phyloP scores from a whole-genome alignment of 1,140 invertebrate species.

The Aphidius ervi region DNA sequence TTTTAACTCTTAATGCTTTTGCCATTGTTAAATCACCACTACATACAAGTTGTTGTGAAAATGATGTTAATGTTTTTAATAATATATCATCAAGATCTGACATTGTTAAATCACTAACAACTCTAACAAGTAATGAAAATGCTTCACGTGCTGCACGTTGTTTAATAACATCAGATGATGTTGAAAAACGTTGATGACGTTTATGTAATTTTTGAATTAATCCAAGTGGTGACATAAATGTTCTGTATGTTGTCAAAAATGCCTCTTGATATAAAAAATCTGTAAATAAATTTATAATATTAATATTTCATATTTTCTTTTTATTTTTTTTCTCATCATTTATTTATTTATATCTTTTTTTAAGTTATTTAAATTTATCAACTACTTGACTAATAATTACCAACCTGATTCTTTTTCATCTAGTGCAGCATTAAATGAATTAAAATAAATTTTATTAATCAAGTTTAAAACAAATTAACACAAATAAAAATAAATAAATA shows the following conservation, averaged over 20 bases:
- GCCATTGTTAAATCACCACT: slow-evolving; percentile 83
- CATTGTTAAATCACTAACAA: slow-evolving; percentile 90
- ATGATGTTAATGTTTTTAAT: slow-evolving; percentile 78
- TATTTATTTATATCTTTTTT: not conserved
- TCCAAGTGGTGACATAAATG: slow-evolving; percentile 85
- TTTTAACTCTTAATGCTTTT: slow-evolving; percentile 81
- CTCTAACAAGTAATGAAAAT: slow-evolving; percentile 84
- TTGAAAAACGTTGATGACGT: slow-evolving; percentile 80
- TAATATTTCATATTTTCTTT: slow-evolving; percentile 9
- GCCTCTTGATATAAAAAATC: slow-evolving; percentile 95
- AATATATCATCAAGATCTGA: slow-evolving; percentile 75
- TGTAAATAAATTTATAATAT: slow-evolving; percentile 46
- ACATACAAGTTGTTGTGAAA: slow-evolving; percentile 86
- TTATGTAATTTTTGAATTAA: slow-evolving; percentile 84
- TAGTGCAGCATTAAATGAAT: slow-evolving; percentile 37
- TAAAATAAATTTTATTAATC: slow-evolving; percentile 13
- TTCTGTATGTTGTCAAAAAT: slow-evolving; percentile 94
- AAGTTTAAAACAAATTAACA: slow-evolving; percentile 6
- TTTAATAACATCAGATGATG: slow-evolving; percentile 65
- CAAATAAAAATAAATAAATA: slow-evolving; percentile 3
- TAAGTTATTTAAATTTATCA: not conserved
- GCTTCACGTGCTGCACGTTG: slow-evolving; percentile 80
- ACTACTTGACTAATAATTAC: slow-evolving; percentile 24
- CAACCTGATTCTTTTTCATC: slow-evolving; percentile 58
- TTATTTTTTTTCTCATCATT: slow-evolving; percentile 17